Evolutionary conservation across 2,797 vertebrate species (phyloP).

Genomic region (Acanthurus tractus): DNA sequence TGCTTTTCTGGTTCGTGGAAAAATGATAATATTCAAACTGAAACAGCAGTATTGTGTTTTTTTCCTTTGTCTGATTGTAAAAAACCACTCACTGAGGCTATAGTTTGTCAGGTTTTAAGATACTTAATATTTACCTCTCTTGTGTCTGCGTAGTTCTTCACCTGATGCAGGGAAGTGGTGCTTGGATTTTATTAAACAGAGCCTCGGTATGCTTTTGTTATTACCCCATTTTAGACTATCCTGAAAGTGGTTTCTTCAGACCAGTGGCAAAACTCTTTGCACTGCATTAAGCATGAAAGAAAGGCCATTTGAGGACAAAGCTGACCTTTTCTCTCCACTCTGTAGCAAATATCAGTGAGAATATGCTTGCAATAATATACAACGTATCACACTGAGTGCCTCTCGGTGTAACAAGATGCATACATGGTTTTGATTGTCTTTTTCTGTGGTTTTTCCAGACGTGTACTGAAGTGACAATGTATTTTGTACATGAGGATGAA

Average conservation of each 20-base stretch:
- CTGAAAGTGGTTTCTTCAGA: slow-evolving; percentile 68
- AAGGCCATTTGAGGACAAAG: slow-evolving; percentile 77
- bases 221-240: slow-evolving; percentile 65
- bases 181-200: slow-evolving; percentile 68
- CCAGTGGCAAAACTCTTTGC: slow-evolving; percentile 72
- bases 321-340: slow-evolving; percentile 81
- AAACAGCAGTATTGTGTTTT: slow-evolving; percentile 85
- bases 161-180: slow-evolving; percentile 76
- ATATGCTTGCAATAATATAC: slow-evolving; percentile 88
- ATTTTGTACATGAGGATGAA: slow-evolving; percentile 85
- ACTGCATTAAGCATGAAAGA: slow-evolving; percentile 79
- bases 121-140: slow-evolving; percentile 79
- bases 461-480: slow-evolving; percentile 84
- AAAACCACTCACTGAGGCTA: slow-evolving; percentile 83
- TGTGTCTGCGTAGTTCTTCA: slow-evolving; percentile 78
- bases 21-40: slow-evolving; percentile 78
- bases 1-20: slow-evolving; percentile 80
- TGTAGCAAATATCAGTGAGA: slow-evolving; percentile 88
- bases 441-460: slow-evolving; percentile 76
- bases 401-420: slow-evolving; percentile 87
- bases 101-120: slow-evolving; percentile 83
- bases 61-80: slow-evolving; percentile 83
- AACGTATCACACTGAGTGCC: slow-evolving; percentile 86
- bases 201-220: slow-evolving; percentile 74
- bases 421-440: slow-evolving; percentile 83